Evolutionary conservation across 2,888 invertebrate species (phyloP), one percentile per base, ranked within the genome.

Genomic region (Fragum fragum): DNA sequence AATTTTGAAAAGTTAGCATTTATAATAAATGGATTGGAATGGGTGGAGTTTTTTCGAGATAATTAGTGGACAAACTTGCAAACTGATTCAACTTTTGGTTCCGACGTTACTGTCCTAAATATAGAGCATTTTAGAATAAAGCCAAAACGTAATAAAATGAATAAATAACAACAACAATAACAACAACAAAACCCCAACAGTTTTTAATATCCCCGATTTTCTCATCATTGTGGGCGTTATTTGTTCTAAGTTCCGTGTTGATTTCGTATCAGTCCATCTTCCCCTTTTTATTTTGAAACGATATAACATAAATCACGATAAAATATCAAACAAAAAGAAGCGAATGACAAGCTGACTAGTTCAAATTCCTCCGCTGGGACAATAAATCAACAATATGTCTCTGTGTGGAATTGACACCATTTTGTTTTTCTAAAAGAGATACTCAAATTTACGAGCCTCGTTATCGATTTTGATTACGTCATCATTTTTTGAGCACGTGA

Each of bases 401-500:
- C 47, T 47, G 47, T 9, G 47, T 47, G 47, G 47, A 47, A 47
- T 47, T 47, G 47, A 47, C 47, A 47, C 47, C 47, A 47, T 47
- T 47, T 47, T 47, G 47, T 47, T 47, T 47, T 47, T 47, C 47
- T 32, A 61, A 32, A 32, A n/a, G 32, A 32, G n/a, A 5, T 9
- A 9, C 26, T 21, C 36, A 42, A 66, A 26, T 39, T 66, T 66
- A 66, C 42, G 66, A 66, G 42, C 26, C 66, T 66, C 42, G 66
- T 42, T 66, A 42, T 66, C 66, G 42, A 39, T 32, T 42, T 66
- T 23, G 23, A 23, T 66, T 66, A 66, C 66, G 66, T 66, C 66
- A 66, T n/a, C 28, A 42, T 36, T 66, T n/a, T 23, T 42, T 23
- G 18, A 66, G 39, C 66, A 66, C 42, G 66, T 66, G 66, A 66